phyloP scores from a whole-genome alignment of 2,797 vertebrate species.

The Microctenopoma stevenorrisi region DNA sequence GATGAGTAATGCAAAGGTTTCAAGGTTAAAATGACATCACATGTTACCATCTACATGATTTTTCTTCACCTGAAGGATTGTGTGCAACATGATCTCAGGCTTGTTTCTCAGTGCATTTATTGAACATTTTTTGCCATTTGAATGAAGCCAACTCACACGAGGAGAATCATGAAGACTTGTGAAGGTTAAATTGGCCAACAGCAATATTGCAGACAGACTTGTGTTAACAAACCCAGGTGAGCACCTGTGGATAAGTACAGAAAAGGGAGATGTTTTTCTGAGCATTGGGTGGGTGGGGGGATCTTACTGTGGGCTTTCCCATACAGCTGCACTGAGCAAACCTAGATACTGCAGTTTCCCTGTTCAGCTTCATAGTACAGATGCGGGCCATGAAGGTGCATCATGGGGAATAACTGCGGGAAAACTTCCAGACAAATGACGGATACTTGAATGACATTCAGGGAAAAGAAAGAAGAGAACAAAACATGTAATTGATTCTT shows the following conservation, averaged over 20 bases:
- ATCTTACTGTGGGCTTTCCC: constrained; percentile 66
- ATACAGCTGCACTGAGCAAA: constrained; percentile 54
- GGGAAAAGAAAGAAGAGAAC: constrained; percentile 3
- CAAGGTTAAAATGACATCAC: constrained; percentile 50
- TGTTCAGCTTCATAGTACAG: constrained; percentile 26
- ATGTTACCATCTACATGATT: constrained; percentile 11
- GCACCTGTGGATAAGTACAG: constrained; percentile 27
- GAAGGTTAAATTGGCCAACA: constrained; percentile 9
- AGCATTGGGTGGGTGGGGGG: constrained; percentile 29
- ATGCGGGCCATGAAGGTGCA: constrained; percentile 25
- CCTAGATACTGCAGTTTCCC: constrained; percentile 39
- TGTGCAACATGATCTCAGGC: not conserved
- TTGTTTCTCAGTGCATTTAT: not conserved
- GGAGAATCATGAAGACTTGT: not conserved
- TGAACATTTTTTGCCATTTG: not conserved
- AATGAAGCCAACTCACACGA: constrained; percentile 3
- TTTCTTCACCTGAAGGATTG: constrained; percentile 2
- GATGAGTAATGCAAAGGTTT: constrained; percentile 43
- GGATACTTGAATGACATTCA: constrained; percentile 51
- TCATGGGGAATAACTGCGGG: constrained; percentile 3
- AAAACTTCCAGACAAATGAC: constrained; percentile 34
- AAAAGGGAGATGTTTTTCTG: constrained; percentile 47
- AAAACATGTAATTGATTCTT: constrained; percentile 71
- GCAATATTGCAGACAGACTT: constrained; percentile 24
- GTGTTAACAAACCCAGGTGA: constrained; percentile 42